Evolutionary conservation across 1,140 invertebrate species (phyloP), one percentile per base, ranked within the genome.

Genomic region (Drosophila subobscura): DNA sequence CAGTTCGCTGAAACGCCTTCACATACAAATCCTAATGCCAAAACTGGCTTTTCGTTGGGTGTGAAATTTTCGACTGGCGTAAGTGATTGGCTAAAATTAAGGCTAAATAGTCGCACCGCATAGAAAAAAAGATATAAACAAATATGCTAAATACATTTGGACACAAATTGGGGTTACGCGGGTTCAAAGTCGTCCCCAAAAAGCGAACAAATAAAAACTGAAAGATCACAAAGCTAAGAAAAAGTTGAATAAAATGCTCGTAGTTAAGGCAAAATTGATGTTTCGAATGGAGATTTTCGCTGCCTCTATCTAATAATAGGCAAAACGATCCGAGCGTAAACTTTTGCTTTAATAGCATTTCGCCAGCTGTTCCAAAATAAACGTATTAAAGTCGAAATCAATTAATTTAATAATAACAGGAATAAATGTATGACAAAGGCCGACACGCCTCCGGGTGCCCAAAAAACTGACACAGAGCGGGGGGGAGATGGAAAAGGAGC

Each of bases 371-470:
- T 80, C 55, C 16, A 41, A 68, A 85, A 84, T 77, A 63, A 70
- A 73, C 66, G 77, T 71, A 80, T 84, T 80, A 58, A 58, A 71
- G 59, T 58, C 53, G 46, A 77, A 86, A 84, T 84, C 81, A 84
- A 84, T 84, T 84, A 86, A 80, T 80, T 80, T 84, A 80, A 86
- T 80, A 84, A 86, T 86, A 86, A 70, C 63, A 64, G 57, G 52
- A 86, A 73, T 52, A 68, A 65, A 76, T 58, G 47, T 29, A 54
- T 63, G 70, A 74, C 50, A 54, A 49, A 52, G 45, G 55, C 60
- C 37, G 44, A 72, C 47, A 64, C 51, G 70, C 51, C 57, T 12
- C 4, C 61, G 66, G 63, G 50, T 23, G 46, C 20, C 59, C 59
- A 64, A 20, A 68, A 68, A 68, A 67, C 65, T 68, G 40, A 73